Evolutionary conservation across 2,113 vertebrate genomes (phyloP), one percentile per base, ranked within the genome.

Genomic region (Mus spicilegus): DNA sequence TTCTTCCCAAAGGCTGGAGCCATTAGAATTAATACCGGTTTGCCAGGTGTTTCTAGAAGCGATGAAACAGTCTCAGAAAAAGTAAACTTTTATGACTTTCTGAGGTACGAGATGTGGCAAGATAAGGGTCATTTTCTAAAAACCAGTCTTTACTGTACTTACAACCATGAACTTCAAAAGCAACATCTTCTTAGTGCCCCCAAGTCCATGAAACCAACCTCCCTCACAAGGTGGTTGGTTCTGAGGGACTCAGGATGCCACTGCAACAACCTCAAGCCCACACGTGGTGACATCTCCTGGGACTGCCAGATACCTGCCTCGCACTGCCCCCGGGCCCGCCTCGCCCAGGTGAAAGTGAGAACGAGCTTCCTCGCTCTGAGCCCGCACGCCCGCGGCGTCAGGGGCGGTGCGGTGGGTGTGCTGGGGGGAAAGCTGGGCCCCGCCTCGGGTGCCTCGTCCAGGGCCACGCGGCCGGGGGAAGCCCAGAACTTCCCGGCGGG

Each of bases 401-500:
- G 67, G 19, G 49, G 49, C 49, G 49, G 81, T 58, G 75, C 36
- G 13, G 24, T 24, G 80, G 86, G 6, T 4, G 16, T 56, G n/a
- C 6, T 4, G 56, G 17, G 58, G 5, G 19, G 36, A 20, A 11
- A 7, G 46, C 54, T 19, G 4, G 17, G 28, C 14, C 1, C 12
- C 33, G 86, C 95, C 93, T 51, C 91, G 63, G 90, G 51, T 61
- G 10, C 20, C 49, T 36, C 11, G 67, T 20, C 51, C 4, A n/a
- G 54, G 54, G n/a, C 70, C 56, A 13, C 72, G 72, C 56, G 69
- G 87, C 87, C 22, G 7, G 69, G 87, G 87, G 67, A 87, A 56
- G n/a, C 87, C 87, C 87, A 39, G 4, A 30, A 58, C 87, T 73
- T 58, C 87, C 87, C 87, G 69, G 87, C 87, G 69, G 87, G 87